Evolutionary conservation across 1,140 invertebrate species (phyloP).

Genomic region (Druon quercuslanigerum): DNA sequence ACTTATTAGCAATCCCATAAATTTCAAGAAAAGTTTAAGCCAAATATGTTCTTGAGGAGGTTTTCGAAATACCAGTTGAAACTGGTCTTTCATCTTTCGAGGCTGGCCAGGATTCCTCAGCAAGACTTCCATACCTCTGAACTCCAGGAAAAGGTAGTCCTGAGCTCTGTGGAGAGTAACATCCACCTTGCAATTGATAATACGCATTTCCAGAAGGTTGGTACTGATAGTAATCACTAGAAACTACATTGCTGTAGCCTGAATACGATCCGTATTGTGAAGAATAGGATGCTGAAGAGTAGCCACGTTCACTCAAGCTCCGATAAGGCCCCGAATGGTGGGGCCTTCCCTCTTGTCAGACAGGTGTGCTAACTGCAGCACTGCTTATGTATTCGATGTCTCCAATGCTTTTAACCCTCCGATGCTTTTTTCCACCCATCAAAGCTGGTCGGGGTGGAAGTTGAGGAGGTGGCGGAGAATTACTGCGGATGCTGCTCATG

Average conservation of each 20-base stretch:
- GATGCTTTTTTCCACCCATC: conserved; percentile 73
- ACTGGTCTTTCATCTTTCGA: conserved; percentile 53
- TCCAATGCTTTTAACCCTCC: conserved; percentile 83
- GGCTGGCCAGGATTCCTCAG: conserved; percentile 68
- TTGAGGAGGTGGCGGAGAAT: conserved; percentile 69
- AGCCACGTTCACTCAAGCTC: conserved; percentile 71
- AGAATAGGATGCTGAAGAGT: conserved; percentile 66
- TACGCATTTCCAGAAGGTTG: conserved; percentile 61
- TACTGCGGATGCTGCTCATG: conserved; percentile 71
- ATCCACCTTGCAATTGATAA: conserved; percentile 67
- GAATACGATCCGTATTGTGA: conserved; percentile 70
- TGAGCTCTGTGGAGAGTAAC: conserved; percentile 71
- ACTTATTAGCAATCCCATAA: not conserved
- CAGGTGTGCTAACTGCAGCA: conserved; percentile 70
- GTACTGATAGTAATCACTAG: conserved; percentile 61
- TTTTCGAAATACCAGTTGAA: conserved; percentile 44
- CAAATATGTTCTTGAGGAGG: conserved; percentile 62
- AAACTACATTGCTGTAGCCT: conserved; percentile 67
- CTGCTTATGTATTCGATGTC: conserved; percentile 81
- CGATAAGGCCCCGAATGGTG: conserved; percentile 71
- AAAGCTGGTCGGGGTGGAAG: conserved; percentile 67
- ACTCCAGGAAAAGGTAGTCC: conserved; percentile 69
- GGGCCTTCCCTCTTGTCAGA: conserved; percentile 73
- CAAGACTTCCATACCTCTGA: conserved; percentile 71
- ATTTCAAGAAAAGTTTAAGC: conserved; percentile 52